Evolutionary conservation across 2,113 vertebrate genomes (phyloP), one percentile per base, ranked within the genome.

Genomic region (Hemibagrus wyckioides): DNA sequence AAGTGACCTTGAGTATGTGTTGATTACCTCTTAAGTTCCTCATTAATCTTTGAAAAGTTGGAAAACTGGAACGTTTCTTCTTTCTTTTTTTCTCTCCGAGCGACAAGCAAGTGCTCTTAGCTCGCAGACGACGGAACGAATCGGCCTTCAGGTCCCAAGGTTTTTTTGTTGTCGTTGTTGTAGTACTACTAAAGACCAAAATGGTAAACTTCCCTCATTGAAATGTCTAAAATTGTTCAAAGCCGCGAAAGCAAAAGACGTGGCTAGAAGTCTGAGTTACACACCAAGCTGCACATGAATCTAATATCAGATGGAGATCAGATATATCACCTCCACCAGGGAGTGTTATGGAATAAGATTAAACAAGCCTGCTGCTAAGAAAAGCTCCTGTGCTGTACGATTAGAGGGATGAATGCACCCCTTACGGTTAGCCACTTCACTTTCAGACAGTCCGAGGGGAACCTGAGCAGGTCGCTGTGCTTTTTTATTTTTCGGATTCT

Each of bases 1-100:
- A 83, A 86, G 73, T 89, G 85, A 89, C 85, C 89, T 84, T 89
- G 67, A 83, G 84, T 73, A 80, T 33, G 19, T 23, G 61, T 83
- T 59, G 83, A 83, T 84, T 73, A 80, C 61, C 69, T 82, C 86
- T 83, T 84, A 83, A 36, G 73, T 19, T 59, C 73, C 23, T 83
- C 56, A 80, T 82, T 87, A 33, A 82, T 85, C 65, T 59, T 17
- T 36, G 17, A 82, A n/a, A 28, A 86, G 80, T 17, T 71, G 80
- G 69, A 83, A 48, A 82, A 87, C 69, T 65, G n/a, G 36, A 61
- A 44, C 11, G 11, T 69, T 86, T 56, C n/a, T n/a, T 48, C 44
- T 48, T 48, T 4, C 9, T 48, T 48, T 48, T 48, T 48, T 48
- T 25, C 30, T 59, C 65, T 75, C 39, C 1, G 69, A 23, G 39